Evolutionary conservation across 1,140 invertebrate species (phyloP).

Genomic region (Anastatus disparis): DNA sequence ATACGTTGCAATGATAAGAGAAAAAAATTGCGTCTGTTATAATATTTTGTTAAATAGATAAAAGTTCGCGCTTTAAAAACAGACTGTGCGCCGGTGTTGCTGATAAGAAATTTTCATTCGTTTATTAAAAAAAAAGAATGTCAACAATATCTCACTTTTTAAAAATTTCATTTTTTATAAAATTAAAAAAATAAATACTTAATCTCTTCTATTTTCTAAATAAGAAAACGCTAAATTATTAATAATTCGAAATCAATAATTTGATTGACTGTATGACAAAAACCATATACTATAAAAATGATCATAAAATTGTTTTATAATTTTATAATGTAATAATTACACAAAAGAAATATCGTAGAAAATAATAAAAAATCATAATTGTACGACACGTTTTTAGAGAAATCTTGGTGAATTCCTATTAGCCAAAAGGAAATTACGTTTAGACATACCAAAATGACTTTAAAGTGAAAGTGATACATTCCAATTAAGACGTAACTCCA

Average conservation of each 20-base stretch:
- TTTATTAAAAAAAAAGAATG: not conserved
- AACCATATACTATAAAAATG: no score
- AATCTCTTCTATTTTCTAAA: no score
- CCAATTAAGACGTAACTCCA: constrained; percentile 17
- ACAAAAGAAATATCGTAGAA: no score
- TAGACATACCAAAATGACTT: constrained; percentile 15
- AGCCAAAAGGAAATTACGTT: constrained; percentile 1
- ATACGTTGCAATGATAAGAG: constrained; percentile 32
- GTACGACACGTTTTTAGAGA: not conserved
- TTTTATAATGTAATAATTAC: no score
- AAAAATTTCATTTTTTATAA: not conserved
- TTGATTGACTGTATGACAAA: no score
- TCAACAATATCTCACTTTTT: not conserved
- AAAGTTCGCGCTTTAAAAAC: no score
- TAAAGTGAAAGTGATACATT: constrained; percentile 16
- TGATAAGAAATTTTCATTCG: not conserved
- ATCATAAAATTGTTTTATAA: no score
- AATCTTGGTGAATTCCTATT: constrained; percentile 14
- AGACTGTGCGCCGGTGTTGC: not conserved
- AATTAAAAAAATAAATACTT: no score
- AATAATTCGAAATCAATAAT: no score
- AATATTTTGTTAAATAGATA: constrained; percentile 32
- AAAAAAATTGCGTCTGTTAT: constrained; percentile 7
- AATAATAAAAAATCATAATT: no score
- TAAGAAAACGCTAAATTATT: no score